Conservation (phyloP, 2,888 invertebrate genomes). For the Helicoverpa assulta region DNA sequence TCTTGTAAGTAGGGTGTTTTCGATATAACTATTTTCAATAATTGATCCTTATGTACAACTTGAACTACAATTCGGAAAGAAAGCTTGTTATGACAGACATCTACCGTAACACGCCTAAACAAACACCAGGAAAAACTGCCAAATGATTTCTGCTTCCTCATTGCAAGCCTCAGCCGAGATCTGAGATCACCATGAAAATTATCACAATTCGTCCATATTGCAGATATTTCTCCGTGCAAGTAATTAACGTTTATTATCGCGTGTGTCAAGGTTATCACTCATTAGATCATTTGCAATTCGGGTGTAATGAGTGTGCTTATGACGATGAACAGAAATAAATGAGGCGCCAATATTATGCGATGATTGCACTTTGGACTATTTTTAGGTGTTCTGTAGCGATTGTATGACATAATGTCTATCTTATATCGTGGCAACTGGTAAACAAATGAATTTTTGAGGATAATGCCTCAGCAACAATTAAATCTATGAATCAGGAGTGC, state of each 20-base stretch:
- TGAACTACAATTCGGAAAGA: too few relatives aligned
- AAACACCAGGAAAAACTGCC: background rate
- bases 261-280: slow-evolving; percentile 51
- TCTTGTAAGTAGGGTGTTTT: too few relatives aligned
- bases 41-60: background rate
- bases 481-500: too few relatives aligned
- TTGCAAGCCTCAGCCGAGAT: slow-evolving; percentile 1
- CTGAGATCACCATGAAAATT: slow-evolving; percentile 39
- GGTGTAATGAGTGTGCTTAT: slow-evolving; percentile 39
- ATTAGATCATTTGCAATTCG: slow-evolving; percentile 60
- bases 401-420: background rate
- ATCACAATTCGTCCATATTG: slow-evolving; percentile 36
- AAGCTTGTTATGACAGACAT: too few relatives aligned
- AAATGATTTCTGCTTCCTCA: background rate
- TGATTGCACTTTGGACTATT: slow-evolving; percentile 31
- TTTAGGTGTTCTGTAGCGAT: background rate
- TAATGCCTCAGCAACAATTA: too few relatives aligned
- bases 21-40: background rate
- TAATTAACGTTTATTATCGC: slow-evolving; percentile 59
- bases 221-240: slow-evolving; percentile 39
- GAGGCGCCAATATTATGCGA: slow-evolving; percentile 28
- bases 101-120: background rate
- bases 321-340: slow-evolving; percentile 45
- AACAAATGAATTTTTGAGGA: too few relatives aligned
- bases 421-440: too few relatives aligned